These are phyloP conservation scores for Orbicella faveolata DNA, from an alignment of 64 coral and sea anemone genomes.

Conservation along the genomic window DNA sequence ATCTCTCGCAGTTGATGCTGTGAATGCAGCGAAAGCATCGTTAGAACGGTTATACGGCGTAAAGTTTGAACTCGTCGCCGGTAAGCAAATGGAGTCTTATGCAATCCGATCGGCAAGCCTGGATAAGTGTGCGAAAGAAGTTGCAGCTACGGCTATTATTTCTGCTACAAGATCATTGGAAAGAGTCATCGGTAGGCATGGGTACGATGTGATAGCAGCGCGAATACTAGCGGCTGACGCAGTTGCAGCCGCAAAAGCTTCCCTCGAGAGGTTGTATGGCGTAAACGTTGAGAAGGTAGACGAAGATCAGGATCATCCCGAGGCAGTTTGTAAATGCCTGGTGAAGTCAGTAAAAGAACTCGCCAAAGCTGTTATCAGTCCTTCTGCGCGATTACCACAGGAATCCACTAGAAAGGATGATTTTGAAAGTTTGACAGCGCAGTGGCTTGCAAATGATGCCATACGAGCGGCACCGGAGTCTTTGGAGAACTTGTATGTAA, in stretches of 20 bases:
- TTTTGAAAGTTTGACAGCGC: not conserved
- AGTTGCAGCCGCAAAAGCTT: constrained; percentile 9
- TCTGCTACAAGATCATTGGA: constrained; percentile 32
- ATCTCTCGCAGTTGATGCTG: constrained; percentile 24
- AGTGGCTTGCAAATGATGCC: constrained; percentile 11
- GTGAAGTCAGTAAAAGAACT: not conserved
- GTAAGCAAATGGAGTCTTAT: not conserved
- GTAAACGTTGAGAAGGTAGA: not conserved
- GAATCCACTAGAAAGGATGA: not conserved
- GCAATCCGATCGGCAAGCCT: not conserved
- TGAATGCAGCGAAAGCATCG: constrained; percentile 13
- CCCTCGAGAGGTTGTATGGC: constrained; percentile 8
- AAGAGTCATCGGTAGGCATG: constrained; percentile 9
- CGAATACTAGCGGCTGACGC: constrained; percentile 12
- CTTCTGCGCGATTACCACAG: not conserved
- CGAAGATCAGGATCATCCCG: not conserved
- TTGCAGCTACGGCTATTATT: constrained; percentile 12
- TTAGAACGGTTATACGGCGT: not conserved
- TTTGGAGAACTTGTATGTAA: not conserved
- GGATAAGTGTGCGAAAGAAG: constrained; percentile 27
- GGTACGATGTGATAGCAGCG: constrained; percentile 16
- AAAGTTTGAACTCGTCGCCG: not conserved
- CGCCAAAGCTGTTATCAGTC: not conserved
- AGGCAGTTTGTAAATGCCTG: not conserved
- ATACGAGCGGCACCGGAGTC: not conserved